Evolutionary conservation across 2,113 vertebrate species (phyloP).

Genomic region (Strigops habroptila): DNA sequence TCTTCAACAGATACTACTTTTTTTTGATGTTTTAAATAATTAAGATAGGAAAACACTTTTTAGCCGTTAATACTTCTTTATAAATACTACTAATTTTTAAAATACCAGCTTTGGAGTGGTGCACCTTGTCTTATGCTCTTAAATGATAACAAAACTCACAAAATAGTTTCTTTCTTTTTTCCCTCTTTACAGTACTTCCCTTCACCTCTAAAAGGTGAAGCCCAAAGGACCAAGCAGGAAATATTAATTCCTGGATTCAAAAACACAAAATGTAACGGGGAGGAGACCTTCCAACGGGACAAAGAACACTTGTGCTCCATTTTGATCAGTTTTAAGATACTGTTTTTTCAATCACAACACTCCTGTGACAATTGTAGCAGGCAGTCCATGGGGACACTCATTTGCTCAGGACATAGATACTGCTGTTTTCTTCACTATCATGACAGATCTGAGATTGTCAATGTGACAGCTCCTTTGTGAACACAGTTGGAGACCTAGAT

Average conservation of each 20-base stretch:
- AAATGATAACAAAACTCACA: neutral
- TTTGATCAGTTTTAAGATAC: neutral
- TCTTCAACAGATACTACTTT: neutral
- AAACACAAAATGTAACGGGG: neutral
- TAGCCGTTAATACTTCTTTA: neutral
- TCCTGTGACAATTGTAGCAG: neutral
- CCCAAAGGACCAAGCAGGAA: neutral
- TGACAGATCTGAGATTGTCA: neutral
- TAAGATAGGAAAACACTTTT: neutral
- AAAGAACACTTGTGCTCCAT: neutral
- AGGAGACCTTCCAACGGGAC: neutral
- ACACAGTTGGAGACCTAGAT: neutral
- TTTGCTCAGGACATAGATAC: neutral
- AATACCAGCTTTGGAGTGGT: neutral
- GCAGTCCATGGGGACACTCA: neutral
- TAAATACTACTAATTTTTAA: neutral
- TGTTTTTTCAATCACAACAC: neutral
- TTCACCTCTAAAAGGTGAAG: neutral
- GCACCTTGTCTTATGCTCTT: rapidly evolving
- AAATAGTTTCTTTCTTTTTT: neutral
- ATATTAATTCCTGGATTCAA: neutral
- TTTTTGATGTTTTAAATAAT: neutral
- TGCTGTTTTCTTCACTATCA: neutral
- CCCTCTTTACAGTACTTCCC: neutral
- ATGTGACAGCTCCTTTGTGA: neutral